Base-by-base conservation (phyloP, 2,888 invertebrate species). In the Drosophila multiciliata region DNA sequence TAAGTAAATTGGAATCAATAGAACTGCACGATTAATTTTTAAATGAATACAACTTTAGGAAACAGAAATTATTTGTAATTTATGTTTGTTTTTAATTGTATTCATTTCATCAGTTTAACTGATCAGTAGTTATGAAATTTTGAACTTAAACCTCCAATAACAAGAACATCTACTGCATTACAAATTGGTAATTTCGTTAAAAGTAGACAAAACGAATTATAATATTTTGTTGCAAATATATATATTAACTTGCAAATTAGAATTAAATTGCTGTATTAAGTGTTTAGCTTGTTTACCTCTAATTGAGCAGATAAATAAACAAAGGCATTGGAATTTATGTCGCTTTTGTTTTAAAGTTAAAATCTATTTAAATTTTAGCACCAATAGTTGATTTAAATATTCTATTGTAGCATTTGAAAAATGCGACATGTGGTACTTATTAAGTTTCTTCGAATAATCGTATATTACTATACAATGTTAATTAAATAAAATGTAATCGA, bases 151-250 rank as follows among this genome's bases (percentile, higher is more conserved):
- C 7, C 26, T 26, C 17, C 26, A 23, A 8, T 23, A 35, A n/a
- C 7, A 23, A n/a, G 26, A 8, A 17, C 7, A 7, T 42, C 11
- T 12, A 29, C 23, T 36, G 1, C 35, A 20, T 32, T 61, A 35
- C 17, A 20, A 11, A 32, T 50, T 6, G 20, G 17, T 32, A 33
- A 53, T 42, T 71, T 40, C 1, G n/a, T 40, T 68, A 54, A 48
- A 12, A 45, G 49, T 32, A 17, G 33, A 63, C 68, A 68, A 74
- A 74, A 29, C 59, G 59, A 17, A 68, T 74, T 36, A 17, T 20
- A 29, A 55, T 49, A 26, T 59, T 2, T 17, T 9, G 50, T 26
- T 29, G n/a, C n/a, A n/a, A n/a, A n/a, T n/a, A n/a, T n/a, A n/a
- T n/a, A n/a, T n/a, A 15, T 15, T 20, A 36, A 42, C 36, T 23